Conservation (phyloP, 2,888 invertebrate genomes). For the Patella depressa region DNA sequence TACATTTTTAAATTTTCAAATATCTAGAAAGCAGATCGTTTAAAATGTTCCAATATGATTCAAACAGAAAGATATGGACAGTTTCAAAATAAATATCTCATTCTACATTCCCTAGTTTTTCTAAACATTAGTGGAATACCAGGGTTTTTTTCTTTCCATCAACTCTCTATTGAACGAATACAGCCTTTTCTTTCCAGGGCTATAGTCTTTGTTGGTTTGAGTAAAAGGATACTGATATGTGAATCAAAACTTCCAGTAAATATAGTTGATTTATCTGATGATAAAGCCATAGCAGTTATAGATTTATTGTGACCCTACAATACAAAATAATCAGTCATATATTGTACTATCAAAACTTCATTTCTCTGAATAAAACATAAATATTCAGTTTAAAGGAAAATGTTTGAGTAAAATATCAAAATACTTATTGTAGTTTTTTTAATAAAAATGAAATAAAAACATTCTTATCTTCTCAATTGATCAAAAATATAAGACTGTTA, state of each 20-base stretch:
- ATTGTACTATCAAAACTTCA: no score
- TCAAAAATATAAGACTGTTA: not conserved
- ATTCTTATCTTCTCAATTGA: not conserved
- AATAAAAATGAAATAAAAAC: not conserved
- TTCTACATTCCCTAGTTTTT: no score
- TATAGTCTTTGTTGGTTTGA: not conserved
- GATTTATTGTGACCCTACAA: conserved; percentile 95
- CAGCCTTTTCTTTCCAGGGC: not conserved
- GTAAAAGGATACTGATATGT: conserved; percentile 77
- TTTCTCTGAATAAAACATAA: no score
- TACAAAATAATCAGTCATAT: not conserved
- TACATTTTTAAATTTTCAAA: no score
- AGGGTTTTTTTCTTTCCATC: no score
- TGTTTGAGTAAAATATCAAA: not conserved
- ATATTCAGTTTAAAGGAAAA: no score
- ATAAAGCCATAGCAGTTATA: conserved; percentile 88
- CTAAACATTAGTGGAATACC: no score
- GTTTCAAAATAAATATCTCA: no score
- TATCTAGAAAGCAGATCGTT: no score
- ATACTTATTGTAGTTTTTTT: not conserved
- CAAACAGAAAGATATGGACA: no score
- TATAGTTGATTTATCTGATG: conserved; percentile 77
- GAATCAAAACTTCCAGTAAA: conserved; percentile 97
- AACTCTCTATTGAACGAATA: no score
- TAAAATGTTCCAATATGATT: no score